Conservation (phyloP, 1,140 invertebrate species). For the Caerostris extrusa region DNA sequence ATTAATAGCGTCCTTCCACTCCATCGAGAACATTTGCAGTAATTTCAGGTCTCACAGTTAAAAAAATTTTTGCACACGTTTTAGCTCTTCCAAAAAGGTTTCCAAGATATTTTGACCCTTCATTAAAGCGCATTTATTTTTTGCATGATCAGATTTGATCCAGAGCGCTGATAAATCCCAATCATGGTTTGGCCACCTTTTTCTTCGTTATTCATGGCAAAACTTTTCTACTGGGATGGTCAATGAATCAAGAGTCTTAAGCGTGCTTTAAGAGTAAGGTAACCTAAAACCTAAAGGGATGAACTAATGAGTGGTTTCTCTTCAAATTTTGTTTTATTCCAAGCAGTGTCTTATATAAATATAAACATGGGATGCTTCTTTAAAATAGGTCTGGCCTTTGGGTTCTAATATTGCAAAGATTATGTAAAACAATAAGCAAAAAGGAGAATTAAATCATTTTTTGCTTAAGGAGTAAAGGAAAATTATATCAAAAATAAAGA, state of each 20-base stretch:
- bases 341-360: neutral
- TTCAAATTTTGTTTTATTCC: neutral
- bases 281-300: slow-evolving; percentile 37
- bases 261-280: neutral
- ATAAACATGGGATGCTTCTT: neutral
- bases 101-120: slow-evolving; percentile 45
- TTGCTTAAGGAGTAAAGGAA: too few species aligned
- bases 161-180: slow-evolving; percentile 23
- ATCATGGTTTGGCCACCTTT: slow-evolving; percentile 37
- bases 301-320: neutral
- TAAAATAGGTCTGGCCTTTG: neutral
- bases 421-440: too few species aligned
- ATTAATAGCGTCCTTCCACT: slow-evolving; percentile 37
- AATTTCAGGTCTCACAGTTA: neutral
- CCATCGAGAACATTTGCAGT: neutral
- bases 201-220: slow-evolving; percentile 12
- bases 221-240: neutral
- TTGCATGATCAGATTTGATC: slow-evolving; percentile 40
- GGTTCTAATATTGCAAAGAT: too few species aligned
- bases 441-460: too few species aligned
- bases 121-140: slow-evolving; percentile 19
- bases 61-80: slow-evolving; percentile 1
- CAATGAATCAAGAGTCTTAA: neutral
- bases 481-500: too few species aligned
- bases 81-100: slow-evolving; percentile 11